These are phyloP conservation scores for Zhengitettix transpicula DNA, from an alignment of 2,888 invertebrate genomes.

Conservation along the genomic window DNA sequence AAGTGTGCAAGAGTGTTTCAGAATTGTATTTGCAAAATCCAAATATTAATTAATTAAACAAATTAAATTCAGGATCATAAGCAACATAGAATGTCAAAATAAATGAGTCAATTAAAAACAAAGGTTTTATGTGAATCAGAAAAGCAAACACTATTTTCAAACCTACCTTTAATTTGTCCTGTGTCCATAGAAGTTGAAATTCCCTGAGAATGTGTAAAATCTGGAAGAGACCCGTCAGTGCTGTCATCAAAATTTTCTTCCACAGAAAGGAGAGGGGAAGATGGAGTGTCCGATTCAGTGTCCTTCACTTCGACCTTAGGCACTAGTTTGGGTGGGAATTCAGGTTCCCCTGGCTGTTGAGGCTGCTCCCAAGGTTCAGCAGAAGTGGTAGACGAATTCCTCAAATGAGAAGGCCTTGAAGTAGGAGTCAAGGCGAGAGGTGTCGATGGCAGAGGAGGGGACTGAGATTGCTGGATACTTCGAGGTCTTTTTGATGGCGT, in stretches of 20 bases:
- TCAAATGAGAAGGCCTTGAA: slow-evolving; percentile 1
- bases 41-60: too few relatives aligned
- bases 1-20: too few relatives aligned
- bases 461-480: slow-evolving; percentile 8
- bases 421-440: slow-evolving; percentile 11
- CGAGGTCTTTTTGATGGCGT: slow-evolving; percentile 13
- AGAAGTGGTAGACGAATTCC: slow-evolving; percentile 6
- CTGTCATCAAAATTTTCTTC: slow-evolving; percentile 10
- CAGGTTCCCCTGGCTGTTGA: slow-evolving; percentile 7
- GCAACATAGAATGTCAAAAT: too few relatives aligned
- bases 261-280: slow-evolving; percentile 2
- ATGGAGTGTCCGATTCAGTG: slow-evolving; percentile 5
- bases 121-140: background rate
- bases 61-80: too few relatives aligned
- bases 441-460: slow-evolving; percentile 7
- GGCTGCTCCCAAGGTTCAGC: slow-evolving; percentile 9
- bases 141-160: too few relatives aligned
- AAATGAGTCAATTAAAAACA: too few relatives aligned
- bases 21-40: too few relatives aligned
- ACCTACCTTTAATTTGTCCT: slow-evolving; percentile 12
- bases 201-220: slow-evolving; percentile 5
- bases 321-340: slow-evolving; percentile 6
- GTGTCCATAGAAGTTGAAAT: slow-evolving; percentile 5
- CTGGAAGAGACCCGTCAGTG: slow-evolving; percentile 7
- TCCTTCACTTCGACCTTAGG: slow-evolving; percentile 4